Evolutionary conservation across 2,797 vertebrate species (phyloP), one percentile per base, ranked within the genome.

Genomic region (Prunella strophiata): DNA sequence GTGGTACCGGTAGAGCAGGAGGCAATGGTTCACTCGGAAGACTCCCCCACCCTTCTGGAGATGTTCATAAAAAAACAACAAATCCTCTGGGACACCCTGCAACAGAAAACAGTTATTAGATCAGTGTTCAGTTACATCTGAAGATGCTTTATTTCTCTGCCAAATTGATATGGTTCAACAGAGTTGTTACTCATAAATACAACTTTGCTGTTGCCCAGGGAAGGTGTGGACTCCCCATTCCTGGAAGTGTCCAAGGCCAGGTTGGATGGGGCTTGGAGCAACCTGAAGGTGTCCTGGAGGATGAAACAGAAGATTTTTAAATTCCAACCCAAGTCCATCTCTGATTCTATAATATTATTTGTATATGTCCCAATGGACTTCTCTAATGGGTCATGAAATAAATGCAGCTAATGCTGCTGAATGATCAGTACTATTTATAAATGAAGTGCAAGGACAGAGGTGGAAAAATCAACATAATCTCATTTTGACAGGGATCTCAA

Each of bases 11-110:
- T 99, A 99, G 14, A 99, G 91, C 75, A 99, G 98, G 74, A 99
- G 98, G 88, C 97, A 98, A 57, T 92, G 95, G 88, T 99, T 97
- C 32, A 99, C 98, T 22, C 98, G 98, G 42, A 97, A 62, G 25
- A 98, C 94, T 21, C 96, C 91, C 4, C 98, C 98, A 6, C 98
- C 99, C 47, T 91, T 98, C 67, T 98, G 98, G 76, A 99, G 98
- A 92, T 98, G 98, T 58, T 98, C 96, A 87, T 99, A 99, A 96
- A 99, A 99, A 96, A 99, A 99, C 45, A 99, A 93, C 96, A 99
- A 93, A 89, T 99, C 99, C 96, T 99, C 99, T 0, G 99, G 99
- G 70, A 99, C 97, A 7, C 99, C 99, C 99, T 99, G 97, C 10
- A 87, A 95, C 50, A 94, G 40, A 50, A 45, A 57, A 48, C 10